Base-by-base conservation (phyloP, 2,113 vertebrate genomes). In the Balaeniceps rex region DNA sequence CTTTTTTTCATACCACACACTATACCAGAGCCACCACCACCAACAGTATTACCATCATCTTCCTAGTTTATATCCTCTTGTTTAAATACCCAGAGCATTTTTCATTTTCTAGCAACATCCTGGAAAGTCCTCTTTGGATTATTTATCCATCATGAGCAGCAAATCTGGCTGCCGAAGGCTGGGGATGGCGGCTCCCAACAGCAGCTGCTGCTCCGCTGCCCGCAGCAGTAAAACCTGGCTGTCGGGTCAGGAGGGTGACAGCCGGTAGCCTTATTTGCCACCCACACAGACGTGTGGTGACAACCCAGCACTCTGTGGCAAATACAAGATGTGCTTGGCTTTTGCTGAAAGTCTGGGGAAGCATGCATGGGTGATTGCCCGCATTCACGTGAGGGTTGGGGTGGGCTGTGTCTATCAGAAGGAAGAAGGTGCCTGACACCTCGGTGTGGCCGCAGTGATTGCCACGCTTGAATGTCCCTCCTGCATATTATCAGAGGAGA, bases 351-450 rank as follows among this genome's bases (percentile, higher is more conserved):
- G 16, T 15, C n/a, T 29, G 25, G 14, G 40, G 47, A 47, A 51
- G 36, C 14, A 14, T 6, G 26, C 14, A 23, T 52, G 34, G 6
- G 29, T 49, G 31, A 78, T 64, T 58, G 17, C 26, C 26, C 2
- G 0, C 11, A 0, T 31, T 57, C 36, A 13, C 0, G 0, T 34
- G 44, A 38, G n/a, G 33, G 8, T 17, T 28, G 26, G 8, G 5
- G 19, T 55, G 33, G 49, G 34, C 40, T 65, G 17, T 21, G 51
- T 68, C 75, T 52, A 33, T 8, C 3, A 19, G 14, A 33, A 24
- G 23, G 44, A 79, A 33, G 69, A 63, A 57, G 34, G 52, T 47
- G 26, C 23, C 19, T 54, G 55, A 54, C 23, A n/a, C 13, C 33
- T 61, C n/a, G 26, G 6, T 33, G 34, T 25, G 40, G 33, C 40